Conservation (phyloP, 2,113 vertebrate genomes). For the Gambusia holbrooki region DNA sequence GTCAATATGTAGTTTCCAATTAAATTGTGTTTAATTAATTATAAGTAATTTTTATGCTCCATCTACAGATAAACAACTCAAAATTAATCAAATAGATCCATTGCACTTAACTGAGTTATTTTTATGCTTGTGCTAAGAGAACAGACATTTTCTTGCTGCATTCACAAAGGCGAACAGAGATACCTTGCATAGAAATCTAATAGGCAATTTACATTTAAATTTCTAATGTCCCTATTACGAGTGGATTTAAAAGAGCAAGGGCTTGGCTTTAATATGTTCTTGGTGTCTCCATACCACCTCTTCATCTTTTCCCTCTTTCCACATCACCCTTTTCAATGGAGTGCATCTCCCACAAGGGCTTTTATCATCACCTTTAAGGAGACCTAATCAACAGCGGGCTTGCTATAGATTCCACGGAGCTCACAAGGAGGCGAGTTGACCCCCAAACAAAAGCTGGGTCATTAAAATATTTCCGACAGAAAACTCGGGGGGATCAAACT, state of each 20-base stretch:
- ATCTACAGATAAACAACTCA: slow-evolving; percentile 18
- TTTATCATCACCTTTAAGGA: slow-evolving; percentile 75
- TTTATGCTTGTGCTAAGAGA: slow-evolving; percentile 57
- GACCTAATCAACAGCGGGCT: slow-evolving; percentile 67
- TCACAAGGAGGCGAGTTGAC: slow-evolving; percentile 59
- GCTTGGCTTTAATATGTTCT: slow-evolving; percentile 71
- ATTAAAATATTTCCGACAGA: slow-evolving; percentile 83
- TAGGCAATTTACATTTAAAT: slow-evolving; percentile 84
- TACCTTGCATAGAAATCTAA: slow-evolving; percentile 79
- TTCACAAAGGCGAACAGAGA: slow-evolving; percentile 68
- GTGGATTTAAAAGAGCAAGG: slow-evolving; percentile 76
- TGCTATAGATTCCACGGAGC: slow-evolving; percentile 49
- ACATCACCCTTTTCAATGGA: slow-evolving; percentile 59
- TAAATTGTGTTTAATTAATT: too few relatives aligned
- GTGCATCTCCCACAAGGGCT: slow-evolving; percentile 64
- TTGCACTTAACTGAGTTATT: slow-evolving; percentile 48
- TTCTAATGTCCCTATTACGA: slow-evolving; percentile 73
- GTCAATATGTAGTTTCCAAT: too few relatives aligned
- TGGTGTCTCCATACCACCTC: slow-evolving; percentile 62
- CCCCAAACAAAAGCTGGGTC: slow-evolving; percentile 77
- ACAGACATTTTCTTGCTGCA: slow-evolving; percentile 46
- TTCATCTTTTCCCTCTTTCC: slow-evolving; percentile 64
- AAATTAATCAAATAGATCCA: slow-evolving; percentile 51
- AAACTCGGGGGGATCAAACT: slow-evolving; percentile 60
- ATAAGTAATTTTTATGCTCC: slow-evolving; percentile 12